Percentiles rank a stretch among this genome's conserved stretches.
Evolutionary conservation across 35 echinoderm and acorn worm genomes (phyloP).

Genomic region (Amphiura filiformis): DNA sequence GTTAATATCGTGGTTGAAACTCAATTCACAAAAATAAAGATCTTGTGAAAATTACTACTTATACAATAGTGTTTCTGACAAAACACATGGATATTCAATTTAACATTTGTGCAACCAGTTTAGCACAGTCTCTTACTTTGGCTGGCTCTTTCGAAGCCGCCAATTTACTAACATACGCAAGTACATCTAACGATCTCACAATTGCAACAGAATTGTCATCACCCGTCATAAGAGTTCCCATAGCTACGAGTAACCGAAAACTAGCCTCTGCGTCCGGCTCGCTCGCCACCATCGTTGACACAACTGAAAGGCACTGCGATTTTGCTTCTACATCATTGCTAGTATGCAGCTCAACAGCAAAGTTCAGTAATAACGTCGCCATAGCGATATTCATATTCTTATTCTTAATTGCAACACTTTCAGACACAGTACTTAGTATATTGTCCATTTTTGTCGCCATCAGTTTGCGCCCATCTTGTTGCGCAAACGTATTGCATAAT

Average conservation of each 20-base stretch:
- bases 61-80: no score
- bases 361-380: conserved; percentile 77
- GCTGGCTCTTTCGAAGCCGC: conserved; percentile 34
- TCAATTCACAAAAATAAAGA: no score
- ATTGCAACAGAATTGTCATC: conserved; percentile 85
- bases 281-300: conserved; percentile 21
- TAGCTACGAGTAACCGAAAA: conserved; percentile 74
- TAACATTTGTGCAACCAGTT: conserved; percentile 47
- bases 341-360: conserved; percentile 27
- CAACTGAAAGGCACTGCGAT: conserved; percentile 61
- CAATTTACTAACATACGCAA: conserved; percentile 32
- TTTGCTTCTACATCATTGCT: conserved; percentile 53
- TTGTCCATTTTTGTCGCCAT: conserved; percentile 32
- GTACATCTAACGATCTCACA: conserved; percentile 62
- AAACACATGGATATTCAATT: no score
- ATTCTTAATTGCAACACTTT: conserved; percentile 20
- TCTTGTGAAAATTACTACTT: no score
- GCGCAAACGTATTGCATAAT: conserved; percentile 76
- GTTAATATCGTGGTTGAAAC: no score
- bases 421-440: conserved; percentile 19
- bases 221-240: conserved; percentile 59
- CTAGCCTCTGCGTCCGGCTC: conserved; percentile 79
- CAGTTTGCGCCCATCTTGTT: conserved; percentile 40
- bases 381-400: conserved; percentile 79
- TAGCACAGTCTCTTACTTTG: conserved; percentile 85